phyloP scores from a whole-genome alignment of 2,888 invertebrate genomes.

The Dastarcus helophoroides region DNA sequence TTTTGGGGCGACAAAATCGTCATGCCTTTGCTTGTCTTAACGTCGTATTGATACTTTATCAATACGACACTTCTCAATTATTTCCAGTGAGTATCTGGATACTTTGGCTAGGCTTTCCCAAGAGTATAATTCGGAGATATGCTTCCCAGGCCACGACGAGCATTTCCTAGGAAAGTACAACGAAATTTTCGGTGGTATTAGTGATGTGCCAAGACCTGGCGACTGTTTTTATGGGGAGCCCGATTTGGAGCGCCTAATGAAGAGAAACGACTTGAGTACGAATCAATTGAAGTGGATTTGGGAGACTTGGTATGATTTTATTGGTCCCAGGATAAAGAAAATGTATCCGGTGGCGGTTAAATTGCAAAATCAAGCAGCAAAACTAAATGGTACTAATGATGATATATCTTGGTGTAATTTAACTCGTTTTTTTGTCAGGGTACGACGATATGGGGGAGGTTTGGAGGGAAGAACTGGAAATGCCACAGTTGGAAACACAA shows the following conservation, averaged over 20 bases:
- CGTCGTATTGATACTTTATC: no score
- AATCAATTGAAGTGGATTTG: constrained; percentile 44
- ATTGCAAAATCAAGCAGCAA: constrained; percentile 49
- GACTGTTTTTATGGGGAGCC: constrained; percentile 49
- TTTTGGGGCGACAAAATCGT: no score
- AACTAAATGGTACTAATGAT: constrained; percentile 44
- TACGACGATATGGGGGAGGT: constrained; percentile 50
- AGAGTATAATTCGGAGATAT: constrained; percentile 49
- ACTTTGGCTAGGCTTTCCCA: constrained; percentile 42
- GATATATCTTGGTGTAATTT: neutral
- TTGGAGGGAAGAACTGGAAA: constrained; percentile 56
- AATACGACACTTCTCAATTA: no score
- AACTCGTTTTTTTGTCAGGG: constrained; percentile 34
- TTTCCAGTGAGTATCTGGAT: constrained; percentile 19
- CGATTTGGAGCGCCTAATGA: constrained; percentile 50
- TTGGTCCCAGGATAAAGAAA: constrained; percentile 45
- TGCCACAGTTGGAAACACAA: constrained; percentile 42
- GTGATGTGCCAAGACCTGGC: constrained; percentile 17
- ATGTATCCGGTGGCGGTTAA: constrained; percentile 43
- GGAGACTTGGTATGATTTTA: constrained; percentile 53
- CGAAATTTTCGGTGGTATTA: constrained; percentile 1
- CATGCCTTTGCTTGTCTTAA: no score
- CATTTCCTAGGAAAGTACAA: constrained; percentile 6
- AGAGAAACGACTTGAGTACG: constrained; percentile 25
- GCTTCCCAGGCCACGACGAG: constrained; percentile 35